phyloP scores from a whole-genome alignment of 2,113 vertebrate species.

The Chionis minor region DNA sequence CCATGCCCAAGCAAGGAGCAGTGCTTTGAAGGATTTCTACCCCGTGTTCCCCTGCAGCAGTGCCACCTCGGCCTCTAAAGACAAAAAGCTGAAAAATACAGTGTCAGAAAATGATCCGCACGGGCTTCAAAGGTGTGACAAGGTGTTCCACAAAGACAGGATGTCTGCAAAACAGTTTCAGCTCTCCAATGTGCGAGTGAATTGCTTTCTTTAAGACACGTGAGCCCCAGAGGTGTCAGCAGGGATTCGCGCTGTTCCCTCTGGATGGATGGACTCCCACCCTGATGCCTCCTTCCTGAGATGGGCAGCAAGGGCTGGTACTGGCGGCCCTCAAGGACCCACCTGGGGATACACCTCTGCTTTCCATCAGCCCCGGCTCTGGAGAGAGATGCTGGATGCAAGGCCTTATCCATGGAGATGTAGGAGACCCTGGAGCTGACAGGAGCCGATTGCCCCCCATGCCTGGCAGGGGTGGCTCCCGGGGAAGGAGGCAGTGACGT shows the following conservation, averaged over 20 bases:
- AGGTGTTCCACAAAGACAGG: background rate
- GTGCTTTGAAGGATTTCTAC: background rate
- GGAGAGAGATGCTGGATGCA: background rate
- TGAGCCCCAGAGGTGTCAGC: background rate
- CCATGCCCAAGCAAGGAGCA: background rate
- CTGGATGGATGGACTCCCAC: background rate
- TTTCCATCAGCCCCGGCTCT: background rate
- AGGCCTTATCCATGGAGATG: background rate
- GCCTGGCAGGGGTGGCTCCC: background rate
- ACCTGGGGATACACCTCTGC: accelerated
- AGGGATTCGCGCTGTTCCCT: background rate
- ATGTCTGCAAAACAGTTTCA: background rate
- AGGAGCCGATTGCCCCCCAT: background rate
- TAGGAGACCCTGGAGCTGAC: background rate
- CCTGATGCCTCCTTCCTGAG: background rate
- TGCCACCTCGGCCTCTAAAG: background rate
- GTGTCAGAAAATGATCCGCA: background rate
- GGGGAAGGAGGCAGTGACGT: background rate
- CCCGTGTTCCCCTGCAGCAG: background rate
- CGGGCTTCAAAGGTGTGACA: background rate
- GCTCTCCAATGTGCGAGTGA: accelerated
- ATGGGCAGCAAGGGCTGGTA: background rate
- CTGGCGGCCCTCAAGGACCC: background rate
- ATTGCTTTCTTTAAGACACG: background rate
- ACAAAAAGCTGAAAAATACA: background rate